Evolutionary conservation across 2,797 vertebrate species (phyloP).

Genomic region (Chrysocyon brachyurus): DNA sequence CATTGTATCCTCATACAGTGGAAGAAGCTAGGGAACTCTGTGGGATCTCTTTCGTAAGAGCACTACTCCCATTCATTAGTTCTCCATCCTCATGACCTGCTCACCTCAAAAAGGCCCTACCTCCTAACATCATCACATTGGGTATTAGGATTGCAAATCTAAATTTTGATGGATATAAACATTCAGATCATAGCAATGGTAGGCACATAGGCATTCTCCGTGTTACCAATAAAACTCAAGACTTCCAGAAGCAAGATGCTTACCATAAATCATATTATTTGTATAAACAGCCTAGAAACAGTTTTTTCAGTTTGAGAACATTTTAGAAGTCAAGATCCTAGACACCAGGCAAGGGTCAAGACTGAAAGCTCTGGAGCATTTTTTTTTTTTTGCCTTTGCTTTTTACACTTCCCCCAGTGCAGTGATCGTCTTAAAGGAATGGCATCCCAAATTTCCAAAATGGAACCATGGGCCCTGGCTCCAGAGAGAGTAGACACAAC

Average conservation of each 20-base stretch:
- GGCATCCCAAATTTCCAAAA: neutral
- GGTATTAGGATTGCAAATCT: neutral
- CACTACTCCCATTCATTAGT: neutral
- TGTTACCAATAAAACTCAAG: neutral
- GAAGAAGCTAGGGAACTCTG: neutral
- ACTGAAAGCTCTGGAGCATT: neutral
- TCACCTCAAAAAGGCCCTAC: neutral
- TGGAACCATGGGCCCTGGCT: neutral
- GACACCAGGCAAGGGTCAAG: neutral
- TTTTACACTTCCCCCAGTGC: neutral
- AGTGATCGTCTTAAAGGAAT: neutral
- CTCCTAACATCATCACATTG: neutral
- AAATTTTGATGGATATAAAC: neutral
- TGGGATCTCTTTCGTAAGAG: neutral
- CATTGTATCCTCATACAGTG: neutral
- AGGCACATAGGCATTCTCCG: neutral
- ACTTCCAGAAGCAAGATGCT: neutral
- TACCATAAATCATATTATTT: neutral
- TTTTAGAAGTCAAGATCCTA: neutral
- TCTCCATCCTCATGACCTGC: neutral
- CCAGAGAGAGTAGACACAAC: neutral
- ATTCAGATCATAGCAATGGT: neutral
- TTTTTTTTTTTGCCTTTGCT: neutral
- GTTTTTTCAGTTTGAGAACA: neutral
- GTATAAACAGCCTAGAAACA: neutral